Base-by-base conservation (phyloP, 2,888 invertebrate species). In the Branchipolynoe longqiensis region DNA sequence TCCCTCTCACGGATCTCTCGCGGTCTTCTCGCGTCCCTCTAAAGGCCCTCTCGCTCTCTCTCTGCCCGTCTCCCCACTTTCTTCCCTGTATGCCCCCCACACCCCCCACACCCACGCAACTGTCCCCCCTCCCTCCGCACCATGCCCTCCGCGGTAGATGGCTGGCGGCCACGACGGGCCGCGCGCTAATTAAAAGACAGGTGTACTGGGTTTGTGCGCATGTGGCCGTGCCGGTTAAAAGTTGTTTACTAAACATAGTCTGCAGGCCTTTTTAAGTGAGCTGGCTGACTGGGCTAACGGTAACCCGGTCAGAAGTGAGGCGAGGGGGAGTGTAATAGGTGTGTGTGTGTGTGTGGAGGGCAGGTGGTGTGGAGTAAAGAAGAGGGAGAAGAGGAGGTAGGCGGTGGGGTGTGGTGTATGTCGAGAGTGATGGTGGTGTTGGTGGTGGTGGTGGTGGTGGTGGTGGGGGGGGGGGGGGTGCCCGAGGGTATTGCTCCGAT, bases 101-200 rank as follows among this genome's bases (percentile, higher is more conserved):
- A 8, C 6, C 48, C 4, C 78, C 48, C 41, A 8, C 78, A 48
- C 48, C 4, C 78, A 22, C 41, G 6, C 78, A 48, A 28, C 25
- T 0, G 25, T 14, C 31, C 78, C 25, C 48, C 3, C 48, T 48
- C 48, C n/a, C 48, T 48, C 48, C 8, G 18, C 48, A 48, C 48
- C 18, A 31, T 62, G 28, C 31, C 28, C n/a, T 18, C 78, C 25
- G 12, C 14, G 54, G 78, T 41, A 28, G 28, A 28, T 28, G 54
- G 28, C 28, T 33, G 28, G 33, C 48, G 54, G 28, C 28, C 25
- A n/a, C 33, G 6, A 12, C 18, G 1, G 3, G 48, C 40, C 41
- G 14, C 41, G 4, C 48, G 78, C 41, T 73, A 78, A 78, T 78
- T 78, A 78, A 78, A 78, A 78, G 48, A n/a, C 78, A 78, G 78